Evolutionary conservation across 2,888 invertebrate species (phyloP).

Genomic region (Nasonia oneida): DNA sequence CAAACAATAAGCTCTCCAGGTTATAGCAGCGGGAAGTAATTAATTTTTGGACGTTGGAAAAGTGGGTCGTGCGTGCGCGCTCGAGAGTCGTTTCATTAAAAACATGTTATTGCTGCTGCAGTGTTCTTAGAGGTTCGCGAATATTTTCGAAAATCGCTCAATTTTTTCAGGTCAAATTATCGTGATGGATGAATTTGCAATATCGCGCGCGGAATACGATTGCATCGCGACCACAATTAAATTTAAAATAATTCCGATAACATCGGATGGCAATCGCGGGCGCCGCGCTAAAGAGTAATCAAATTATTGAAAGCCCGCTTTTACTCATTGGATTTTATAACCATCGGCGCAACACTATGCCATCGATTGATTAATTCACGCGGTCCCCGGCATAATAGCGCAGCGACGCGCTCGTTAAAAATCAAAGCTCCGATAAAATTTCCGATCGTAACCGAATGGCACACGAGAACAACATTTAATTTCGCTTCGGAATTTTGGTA

Average conservation of each 20-base stretch:
- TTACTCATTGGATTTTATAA: background rate
- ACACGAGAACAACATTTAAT: background rate
- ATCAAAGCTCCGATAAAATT: background rate
- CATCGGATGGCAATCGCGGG: background rate
- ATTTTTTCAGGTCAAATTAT: background rate
- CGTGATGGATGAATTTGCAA: background rate
- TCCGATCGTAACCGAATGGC: background rate
- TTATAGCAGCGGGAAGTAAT: conserved; percentile 14
- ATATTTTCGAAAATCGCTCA: background rate
- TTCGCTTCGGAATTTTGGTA: background rate
- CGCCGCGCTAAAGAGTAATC: conserved; percentile 7
- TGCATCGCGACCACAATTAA: conserved; percentile 8
- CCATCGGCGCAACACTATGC: background rate
- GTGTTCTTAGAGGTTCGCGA: background rate
- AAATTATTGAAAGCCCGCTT: conserved; percentile 10
- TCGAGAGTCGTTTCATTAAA: background rate
- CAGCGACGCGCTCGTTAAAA: background rate
- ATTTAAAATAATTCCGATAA: conserved; percentile 41
- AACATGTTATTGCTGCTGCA: background rate
- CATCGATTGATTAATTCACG: background rate
- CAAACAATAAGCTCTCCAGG: conserved; percentile 19
- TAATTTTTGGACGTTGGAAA: conserved; percentile 32
- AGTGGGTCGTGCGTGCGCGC: background rate
- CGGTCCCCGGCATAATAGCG: background rate
- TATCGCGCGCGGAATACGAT: background rate